Percentiles rank a stretch among this genome's conserved stretches.
These are phyloP conservation scores for Aplochiton taeniatus DNA, from an alignment of 2,797 vertebrate genomes.

Conservation along the genomic window DNA sequence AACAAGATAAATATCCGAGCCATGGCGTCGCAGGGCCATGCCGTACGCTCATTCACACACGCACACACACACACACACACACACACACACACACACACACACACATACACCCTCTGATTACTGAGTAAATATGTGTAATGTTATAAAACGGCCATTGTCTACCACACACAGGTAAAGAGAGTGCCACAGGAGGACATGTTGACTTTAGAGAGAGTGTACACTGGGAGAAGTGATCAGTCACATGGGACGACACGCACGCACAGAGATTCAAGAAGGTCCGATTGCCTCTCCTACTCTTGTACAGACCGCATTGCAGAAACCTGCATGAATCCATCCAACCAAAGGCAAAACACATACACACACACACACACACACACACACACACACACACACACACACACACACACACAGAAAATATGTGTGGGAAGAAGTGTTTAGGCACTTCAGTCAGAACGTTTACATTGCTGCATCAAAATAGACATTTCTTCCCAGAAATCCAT, in stretches of 20 bases:
- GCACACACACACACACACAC: conserved; percentile 21
- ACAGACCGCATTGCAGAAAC: background rate
- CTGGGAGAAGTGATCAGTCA: conserved; percentile 62
- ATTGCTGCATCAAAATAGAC: too few species aligned
- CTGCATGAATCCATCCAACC: conserved; percentile 4
- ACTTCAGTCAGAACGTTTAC: too few species aligned
- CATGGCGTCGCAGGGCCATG: conserved; percentile 58
- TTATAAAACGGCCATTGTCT: conserved; percentile 73
- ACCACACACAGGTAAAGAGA: conserved; percentile 21
- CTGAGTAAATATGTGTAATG: conserved; percentile 72
- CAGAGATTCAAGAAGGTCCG: conserved; percentile 10
- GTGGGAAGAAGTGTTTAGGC: background rate
- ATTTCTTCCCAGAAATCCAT: too few species aligned
- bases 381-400: background rate
- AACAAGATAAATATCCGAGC: conserved; percentile 75
- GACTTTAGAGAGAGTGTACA: conserved; percentile 65
- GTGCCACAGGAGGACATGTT: conserved; percentile 49
- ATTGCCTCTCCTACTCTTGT: conserved; percentile 2
- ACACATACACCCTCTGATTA: conserved; percentile 57
- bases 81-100: conserved; percentile 18
- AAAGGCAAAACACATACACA: conserved; percentile 1
- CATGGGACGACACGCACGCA: conserved; percentile 6
- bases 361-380: background rate
- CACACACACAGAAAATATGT: background rate
- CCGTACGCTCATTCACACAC: conserved; percentile 7